Conservation (phyloP, 2,888 invertebrate species). For the Eledona agricola region DNA sequence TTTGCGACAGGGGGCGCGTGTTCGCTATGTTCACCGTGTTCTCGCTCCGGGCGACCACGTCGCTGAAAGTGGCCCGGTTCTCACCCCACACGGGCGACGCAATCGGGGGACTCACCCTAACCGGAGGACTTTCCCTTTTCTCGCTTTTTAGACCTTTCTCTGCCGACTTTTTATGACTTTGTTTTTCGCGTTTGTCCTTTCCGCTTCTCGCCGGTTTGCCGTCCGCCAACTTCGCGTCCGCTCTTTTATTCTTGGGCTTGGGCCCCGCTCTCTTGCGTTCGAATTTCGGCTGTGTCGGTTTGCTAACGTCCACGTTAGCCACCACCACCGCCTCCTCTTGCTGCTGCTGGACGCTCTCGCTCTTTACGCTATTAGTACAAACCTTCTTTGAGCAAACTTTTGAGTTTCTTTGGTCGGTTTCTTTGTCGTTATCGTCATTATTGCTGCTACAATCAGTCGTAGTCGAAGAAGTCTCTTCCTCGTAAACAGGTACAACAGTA, state of each 20-base stretch:
- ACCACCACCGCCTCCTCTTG: constrained; percentile 24
- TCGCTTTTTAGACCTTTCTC: constrained; percentile 31
- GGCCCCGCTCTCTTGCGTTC: constrained; percentile 30
- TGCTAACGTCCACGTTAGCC: constrained; percentile 37
- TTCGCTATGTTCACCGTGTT: constrained; percentile 40
- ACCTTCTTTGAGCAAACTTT: constrained; percentile 44
- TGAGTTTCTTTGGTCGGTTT: constrained; percentile 44
- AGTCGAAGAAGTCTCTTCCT: constrained; percentile 76
- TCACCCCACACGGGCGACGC: constrained; percentile 65
- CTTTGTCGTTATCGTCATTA: constrained; percentile 66
- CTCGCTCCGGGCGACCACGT: constrained; percentile 68
- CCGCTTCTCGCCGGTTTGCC: no score
- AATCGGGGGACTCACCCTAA: constrained; percentile 44
- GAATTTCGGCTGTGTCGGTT: constrained; percentile 31
- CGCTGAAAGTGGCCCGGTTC: constrained; percentile 68
- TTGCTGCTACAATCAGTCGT: constrained; percentile 76
- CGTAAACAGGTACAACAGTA: constrained; percentile 59
- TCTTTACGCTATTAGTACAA: constrained; percentile 39
- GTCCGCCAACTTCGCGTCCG: no score
- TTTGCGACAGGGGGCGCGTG: constrained; percentile 37
- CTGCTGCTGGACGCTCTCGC: constrained; percentile 16
- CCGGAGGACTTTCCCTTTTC: constrained; percentile 29
- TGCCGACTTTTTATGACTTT: constrained; percentile 25
- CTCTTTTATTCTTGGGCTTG: constrained; percentile 41
- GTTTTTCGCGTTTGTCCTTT: constrained; percentile 26